Percentiles rank a stretch among this genome's conserved stretches.
Conservation (phyloP, 1,140 invertebrate genomes). For the Vanessa atalanta region DNA sequence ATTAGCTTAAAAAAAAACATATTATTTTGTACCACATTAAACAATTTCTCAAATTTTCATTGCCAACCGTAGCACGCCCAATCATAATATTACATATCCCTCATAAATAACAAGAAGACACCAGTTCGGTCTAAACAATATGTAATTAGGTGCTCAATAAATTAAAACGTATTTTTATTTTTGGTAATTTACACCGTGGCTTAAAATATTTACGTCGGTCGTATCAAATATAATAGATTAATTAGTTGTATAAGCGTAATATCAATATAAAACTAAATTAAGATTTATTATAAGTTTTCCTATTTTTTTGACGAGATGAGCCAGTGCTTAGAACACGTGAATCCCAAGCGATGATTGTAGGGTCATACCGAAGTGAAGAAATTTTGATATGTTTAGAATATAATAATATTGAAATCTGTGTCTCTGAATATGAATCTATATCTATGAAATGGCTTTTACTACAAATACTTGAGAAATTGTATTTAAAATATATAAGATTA, state of each 20-base stretch:
- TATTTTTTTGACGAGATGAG: too few relatives aligned
- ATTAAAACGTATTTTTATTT: constrained; percentile 1
- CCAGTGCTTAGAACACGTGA: too few relatives aligned
- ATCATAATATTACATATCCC: constrained; percentile 1
- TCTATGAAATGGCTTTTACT: too few relatives aligned
- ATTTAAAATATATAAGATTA: too few relatives aligned
- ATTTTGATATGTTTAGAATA: too few relatives aligned
- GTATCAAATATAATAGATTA: neutral
- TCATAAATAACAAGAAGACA: constrained; percentile 5
- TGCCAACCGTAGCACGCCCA: neutral
- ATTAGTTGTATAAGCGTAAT: neutral
- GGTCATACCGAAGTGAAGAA: too few relatives aligned
- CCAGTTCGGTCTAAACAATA: neutral
- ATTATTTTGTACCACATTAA: neutral
- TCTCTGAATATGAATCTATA: too few relatives aligned
- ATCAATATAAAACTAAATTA: neutral
- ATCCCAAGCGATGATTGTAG: too few relatives aligned
- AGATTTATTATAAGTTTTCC: neutral
- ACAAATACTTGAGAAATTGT: too few relatives aligned
- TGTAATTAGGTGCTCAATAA: neutral
- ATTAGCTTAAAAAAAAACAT: too few relatives aligned
- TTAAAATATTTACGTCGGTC: neutral
- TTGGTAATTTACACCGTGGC: neutral
- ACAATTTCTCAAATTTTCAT: neutral
- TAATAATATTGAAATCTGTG: too few relatives aligned